A percentile compares a stretch with the other conserved stretches of the same genome.
Evolutionary conservation across 2,888 invertebrate species (phyloP).

Genomic region (Phragmatobia fuliginosa): DNA sequence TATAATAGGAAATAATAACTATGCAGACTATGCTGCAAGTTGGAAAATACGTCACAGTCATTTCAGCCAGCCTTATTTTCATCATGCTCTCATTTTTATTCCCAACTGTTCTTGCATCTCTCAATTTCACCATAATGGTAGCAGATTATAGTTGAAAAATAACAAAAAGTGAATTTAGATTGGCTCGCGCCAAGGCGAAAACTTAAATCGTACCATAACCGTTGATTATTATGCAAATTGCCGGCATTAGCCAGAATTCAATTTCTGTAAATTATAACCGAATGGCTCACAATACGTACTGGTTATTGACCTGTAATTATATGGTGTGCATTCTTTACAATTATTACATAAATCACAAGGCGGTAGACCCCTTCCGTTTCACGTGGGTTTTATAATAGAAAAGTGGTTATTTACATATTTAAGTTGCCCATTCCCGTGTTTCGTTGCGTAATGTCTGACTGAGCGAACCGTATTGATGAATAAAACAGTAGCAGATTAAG

Average conservation of each 20-base stretch:
- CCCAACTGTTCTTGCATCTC: not conserved
- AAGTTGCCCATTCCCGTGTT: constrained; percentile 23
- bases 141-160: constrained; percentile 23
- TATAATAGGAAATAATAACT: constrained; percentile 20
- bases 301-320: constrained; percentile 66
- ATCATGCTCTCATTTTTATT: not conserved
- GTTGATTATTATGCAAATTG: constrained; percentile 71
- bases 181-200: constrained; percentile 42
- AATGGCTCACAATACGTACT: constrained; percentile 56
- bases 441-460: constrained; percentile 11
- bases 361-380: constrained; percentile 43
- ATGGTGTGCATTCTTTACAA: constrained; percentile 54
- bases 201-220: constrained; percentile 52
- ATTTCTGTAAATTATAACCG: constrained; percentile 77
- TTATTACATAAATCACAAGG: constrained; percentile 58
- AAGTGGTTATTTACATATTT: constrained; percentile 28
- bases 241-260: constrained; percentile 73
- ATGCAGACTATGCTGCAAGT: constrained; percentile 37
- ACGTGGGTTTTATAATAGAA: constrained; percentile 24
- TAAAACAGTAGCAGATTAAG: constrained; percentile 11
- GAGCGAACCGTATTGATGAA: constrained; percentile 9
- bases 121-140: constrained; percentile 4
- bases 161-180: constrained; percentile 49
- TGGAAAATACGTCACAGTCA: not conserved
- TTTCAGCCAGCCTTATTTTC: not conserved